Base-by-base conservation (phyloP, 2,888 invertebrate genomes). In the Acronicta aceris region DNA sequence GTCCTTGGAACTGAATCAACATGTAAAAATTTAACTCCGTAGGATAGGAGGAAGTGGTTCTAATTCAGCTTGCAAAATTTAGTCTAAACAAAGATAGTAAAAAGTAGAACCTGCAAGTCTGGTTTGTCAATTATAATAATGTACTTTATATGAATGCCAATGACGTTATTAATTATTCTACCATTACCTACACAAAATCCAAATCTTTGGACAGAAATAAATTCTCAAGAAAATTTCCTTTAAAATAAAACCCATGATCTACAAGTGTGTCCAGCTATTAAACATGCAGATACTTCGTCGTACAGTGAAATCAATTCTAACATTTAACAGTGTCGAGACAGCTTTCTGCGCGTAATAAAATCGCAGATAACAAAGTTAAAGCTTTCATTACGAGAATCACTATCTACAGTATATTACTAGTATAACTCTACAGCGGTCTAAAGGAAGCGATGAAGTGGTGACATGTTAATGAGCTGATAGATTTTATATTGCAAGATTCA, bases 331-430 rank as follows among this genome's bases (percentile, higher is more conserved):
- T 40, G 55, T 33, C 17, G 25, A 30, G 56, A 60, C 55, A 66
- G 66, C 59, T 63, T 57, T 55, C 50, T 55, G 56, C 21, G 40
- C 58, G 50, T 75, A 71, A 68, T 71, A 68, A 62, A 74, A 67
- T 67, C 38, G 49, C 46, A 12, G 51, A 55, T 68, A 64, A 67
- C 40, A 40, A 40, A 49, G 52, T 68, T 71, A 55, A 27, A 50
- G 56, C 46, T 54, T 71, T 56, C 47, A 61, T 58, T 61, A 71
- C 41, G 41, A 36, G 51, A 67, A 54, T 52, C 38, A 71, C 55
- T 58, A 59, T 54, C 51, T 12, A n/a, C 47, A 27, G 57, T 42
- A 36, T 41, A 42, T 30, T 56, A 43, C 16, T 33, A 47, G 25
- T 46, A 42, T 12, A 25, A 36, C 4, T 56, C 7, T 15, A 6